phyloP scores from a whole-genome alignment of 2,888 invertebrate genomes.

The Sialis fuliginosa region DNA sequence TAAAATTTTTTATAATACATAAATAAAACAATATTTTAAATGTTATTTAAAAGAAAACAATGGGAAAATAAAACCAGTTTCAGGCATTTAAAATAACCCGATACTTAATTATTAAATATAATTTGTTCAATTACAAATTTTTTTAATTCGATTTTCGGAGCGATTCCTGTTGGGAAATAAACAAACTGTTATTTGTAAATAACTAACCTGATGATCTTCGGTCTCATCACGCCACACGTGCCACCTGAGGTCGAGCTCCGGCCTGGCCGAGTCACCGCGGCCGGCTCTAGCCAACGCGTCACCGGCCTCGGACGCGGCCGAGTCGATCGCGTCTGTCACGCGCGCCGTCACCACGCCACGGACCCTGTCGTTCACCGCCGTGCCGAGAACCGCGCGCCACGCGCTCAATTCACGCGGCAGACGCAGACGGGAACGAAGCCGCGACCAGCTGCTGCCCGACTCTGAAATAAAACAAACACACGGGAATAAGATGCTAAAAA shows the following conservation, averaged over 20 bases:
- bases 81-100: too few relatives aligned
- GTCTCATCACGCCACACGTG: constrained; percentile 57
- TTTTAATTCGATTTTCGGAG: neutral
- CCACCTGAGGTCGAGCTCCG: constrained; percentile 47
- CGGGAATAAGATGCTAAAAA: neutral
- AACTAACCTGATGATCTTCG: constrained; percentile 27
- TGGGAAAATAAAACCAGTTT: neutral
- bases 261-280: constrained; percentile 27
- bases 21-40: too few relatives aligned
- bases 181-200: constrained; percentile 22
- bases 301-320: constrained; percentile 21
- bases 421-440: constrained; percentile 39
- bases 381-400: constrained; percentile 57
- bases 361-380: constrained; percentile 49
- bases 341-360: constrained; percentile 35
- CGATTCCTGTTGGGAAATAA: constrained; percentile 3
- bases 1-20: too few relatives aligned
- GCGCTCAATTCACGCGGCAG: constrained; percentile 40
- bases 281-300: constrained; percentile 22
- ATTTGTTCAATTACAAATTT: too few relatives aligned
- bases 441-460: constrained; percentile 41
- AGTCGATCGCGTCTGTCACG: constrained; percentile 21
- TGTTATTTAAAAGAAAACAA: too few relatives aligned
- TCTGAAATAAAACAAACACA: constrained; percentile 22
- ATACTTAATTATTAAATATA: too few relatives aligned